These are phyloP conservation scores for Venusia cambrica DNA, from an alignment of 2,888 invertebrate genomes.

Conservation along the genomic window DNA sequence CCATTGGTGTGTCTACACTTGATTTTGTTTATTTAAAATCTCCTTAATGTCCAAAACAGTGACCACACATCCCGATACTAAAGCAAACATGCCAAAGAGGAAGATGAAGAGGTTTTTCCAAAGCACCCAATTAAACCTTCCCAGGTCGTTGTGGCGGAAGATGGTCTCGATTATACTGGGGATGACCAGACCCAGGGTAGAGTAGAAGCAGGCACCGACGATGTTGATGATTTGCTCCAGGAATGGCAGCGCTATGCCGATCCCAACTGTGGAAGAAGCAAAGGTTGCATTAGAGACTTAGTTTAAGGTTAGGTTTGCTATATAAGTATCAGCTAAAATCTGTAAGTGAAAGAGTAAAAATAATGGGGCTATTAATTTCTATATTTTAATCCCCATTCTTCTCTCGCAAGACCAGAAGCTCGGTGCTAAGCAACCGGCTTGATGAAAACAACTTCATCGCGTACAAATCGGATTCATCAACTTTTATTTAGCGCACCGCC, in stretches of 20 bases:
- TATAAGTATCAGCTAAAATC: too few species aligned
- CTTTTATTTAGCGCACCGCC: too few species aligned
- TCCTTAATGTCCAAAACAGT: slow-evolving; percentile 63
- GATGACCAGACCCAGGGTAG: slow-evolving; percentile 86
- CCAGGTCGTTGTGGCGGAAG: slow-evolving; percentile 85
- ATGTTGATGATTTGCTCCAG: slow-evolving; percentile 74
- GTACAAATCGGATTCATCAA: too few species aligned
- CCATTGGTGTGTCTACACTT: slow-evolving; percentile 5
- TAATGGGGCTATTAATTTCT: too few species aligned
- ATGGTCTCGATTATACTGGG: slow-evolving; percentile 88
- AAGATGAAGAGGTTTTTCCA: slow-evolving; percentile 84
- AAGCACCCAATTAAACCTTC: slow-evolving; percentile 84
- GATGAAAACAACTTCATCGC: too few species aligned
- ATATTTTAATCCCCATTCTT: too few species aligned
- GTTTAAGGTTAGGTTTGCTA: too few species aligned
- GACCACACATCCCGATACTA: slow-evolving; percentile 83
- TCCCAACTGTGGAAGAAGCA: slow-evolving; percentile 62
- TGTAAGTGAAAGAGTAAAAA: too few species aligned
- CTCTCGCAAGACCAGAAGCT: too few species aligned
- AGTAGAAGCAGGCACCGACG: slow-evolving; percentile 82
- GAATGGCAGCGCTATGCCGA: slow-evolving; percentile 70
- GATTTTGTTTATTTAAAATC: slow-evolving; percentile 42
- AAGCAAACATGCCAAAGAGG: slow-evolving; percentile 81
- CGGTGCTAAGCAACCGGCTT: too few species aligned
- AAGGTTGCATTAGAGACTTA: too few species aligned